A percentile compares a stretch with the other conserved stretches of the same genome.
Conservation (phyloP, 1,140 invertebrate species). For the Brachionus rotundiformis region DNA sequence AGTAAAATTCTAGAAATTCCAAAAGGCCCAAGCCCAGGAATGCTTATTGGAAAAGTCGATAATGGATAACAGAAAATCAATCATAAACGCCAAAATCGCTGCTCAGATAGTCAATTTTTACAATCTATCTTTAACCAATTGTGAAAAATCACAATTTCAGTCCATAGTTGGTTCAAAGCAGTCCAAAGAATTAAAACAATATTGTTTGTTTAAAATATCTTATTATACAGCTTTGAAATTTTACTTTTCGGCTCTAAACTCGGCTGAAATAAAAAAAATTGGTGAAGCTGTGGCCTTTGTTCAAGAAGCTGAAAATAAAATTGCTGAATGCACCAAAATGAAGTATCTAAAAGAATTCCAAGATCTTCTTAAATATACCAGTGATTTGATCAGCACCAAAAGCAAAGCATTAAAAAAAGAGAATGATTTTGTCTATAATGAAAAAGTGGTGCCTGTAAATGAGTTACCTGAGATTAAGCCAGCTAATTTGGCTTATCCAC, state of each 20-base stretch:
- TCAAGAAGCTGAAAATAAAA: conserved; percentile 76
- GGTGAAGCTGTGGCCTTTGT: conserved; percentile 83
- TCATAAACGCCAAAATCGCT: conserved; percentile 85
- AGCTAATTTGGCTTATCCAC: conserved; percentile 86
- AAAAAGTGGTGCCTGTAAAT: conserved; percentile 82
- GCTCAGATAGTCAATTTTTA: conserved; percentile 89
- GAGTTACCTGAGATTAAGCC: conserved; percentile 71
- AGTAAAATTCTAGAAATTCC: background rate
- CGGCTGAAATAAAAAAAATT: conserved; percentile 71
- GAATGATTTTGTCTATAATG: conserved; percentile 98
- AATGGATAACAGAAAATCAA: conserved; percentile 87
- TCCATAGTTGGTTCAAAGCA: conserved; percentile 75
- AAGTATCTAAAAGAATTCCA: conserved; percentile 64
- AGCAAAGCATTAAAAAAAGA: conserved; percentile 90
- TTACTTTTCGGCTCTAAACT: conserved; percentile 54
- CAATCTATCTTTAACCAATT: conserved; percentile 72
- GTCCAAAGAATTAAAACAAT: conserved; percentile 69
- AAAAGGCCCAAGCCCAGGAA: conserved; percentile 86
- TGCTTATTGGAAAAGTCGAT: conserved; percentile 96
- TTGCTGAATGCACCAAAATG: conserved; percentile 79
- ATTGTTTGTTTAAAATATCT: conserved; percentile 52
- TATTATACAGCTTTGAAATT: conserved; percentile 14
- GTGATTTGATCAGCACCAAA: background rate
- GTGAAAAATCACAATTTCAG: conserved; percentile 67
- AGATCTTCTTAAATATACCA: conserved; percentile 57